These are phyloP conservation scores for Platygyra sinensis DNA, from an alignment of 64 coral and sea anemone species.

Conservation along the genomic window DNA sequence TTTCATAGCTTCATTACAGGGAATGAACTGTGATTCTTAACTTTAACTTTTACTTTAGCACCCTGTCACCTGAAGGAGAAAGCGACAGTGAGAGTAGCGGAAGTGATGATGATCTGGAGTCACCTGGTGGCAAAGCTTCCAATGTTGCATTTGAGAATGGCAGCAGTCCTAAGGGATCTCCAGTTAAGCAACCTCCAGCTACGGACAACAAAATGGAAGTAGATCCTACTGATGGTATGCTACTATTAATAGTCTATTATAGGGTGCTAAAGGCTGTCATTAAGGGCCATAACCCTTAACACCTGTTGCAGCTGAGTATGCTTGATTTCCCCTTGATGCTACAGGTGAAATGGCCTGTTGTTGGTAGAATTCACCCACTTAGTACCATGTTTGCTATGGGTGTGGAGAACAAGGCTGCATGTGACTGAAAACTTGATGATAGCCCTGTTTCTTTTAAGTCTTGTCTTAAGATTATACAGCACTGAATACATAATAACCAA, in stretches of 20 bases:
- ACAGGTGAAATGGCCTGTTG: too few relatives aligned
- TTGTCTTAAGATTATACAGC: too few relatives aligned
- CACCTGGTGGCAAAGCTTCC: constrained; percentile 4
- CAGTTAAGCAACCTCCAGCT: constrained; percentile 56
- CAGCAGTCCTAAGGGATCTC: constrained; percentile 58
- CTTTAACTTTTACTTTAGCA: constrained; percentile 36
- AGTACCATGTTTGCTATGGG: too few relatives aligned
- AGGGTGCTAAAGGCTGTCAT: too few relatives aligned
- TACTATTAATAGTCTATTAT: neutral
- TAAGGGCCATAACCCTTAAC: too few relatives aligned
- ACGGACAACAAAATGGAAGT: constrained; percentile 88
- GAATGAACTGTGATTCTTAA: neutral
- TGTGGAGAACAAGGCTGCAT: too few relatives aligned
- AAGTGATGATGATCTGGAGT: constrained; percentile 75
- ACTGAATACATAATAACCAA: too few relatives aligned
- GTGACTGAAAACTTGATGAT: too few relatives aligned
- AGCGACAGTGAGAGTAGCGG: constrained; percentile 89
- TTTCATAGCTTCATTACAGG: neutral
- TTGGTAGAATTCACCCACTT: too few relatives aligned
- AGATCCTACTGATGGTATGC: constrained; percentile 79
- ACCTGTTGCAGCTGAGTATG: too few relatives aligned
- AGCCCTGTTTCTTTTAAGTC: too few relatives aligned
- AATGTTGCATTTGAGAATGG: constrained; percentile 6
- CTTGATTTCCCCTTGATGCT: too few relatives aligned
- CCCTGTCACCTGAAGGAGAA: constrained; percentile 57